Percentiles rank a stretch among this genome's conserved stretches.
phyloP scores from a whole-genome alignment of 2,113 vertebrate species.

The Tonatia bakeri region DNA sequence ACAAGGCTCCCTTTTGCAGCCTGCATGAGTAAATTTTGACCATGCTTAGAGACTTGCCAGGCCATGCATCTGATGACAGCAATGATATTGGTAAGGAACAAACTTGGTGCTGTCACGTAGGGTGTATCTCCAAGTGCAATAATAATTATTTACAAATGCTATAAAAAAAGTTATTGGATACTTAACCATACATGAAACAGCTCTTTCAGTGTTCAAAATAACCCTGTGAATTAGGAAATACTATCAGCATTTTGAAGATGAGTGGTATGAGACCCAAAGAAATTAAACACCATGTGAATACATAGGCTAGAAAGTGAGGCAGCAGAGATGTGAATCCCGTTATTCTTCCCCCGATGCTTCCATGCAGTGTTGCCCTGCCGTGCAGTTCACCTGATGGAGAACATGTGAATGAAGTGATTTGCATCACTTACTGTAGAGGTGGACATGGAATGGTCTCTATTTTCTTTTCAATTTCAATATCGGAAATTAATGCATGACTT shows the following conservation, averaged over 20 bases:
- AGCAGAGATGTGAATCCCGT: neutral
- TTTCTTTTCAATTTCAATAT: neutral
- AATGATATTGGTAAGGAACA: neutral
- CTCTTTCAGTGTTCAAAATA: neutral
- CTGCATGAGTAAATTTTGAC: neutral
- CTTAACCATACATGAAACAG: neutral
- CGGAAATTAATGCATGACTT: neutral
- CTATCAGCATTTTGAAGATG: neutral
- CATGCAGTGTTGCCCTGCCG: neutral
- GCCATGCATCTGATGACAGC: neutral
- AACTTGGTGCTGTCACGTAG: neutral
- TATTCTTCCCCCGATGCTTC: neutral
- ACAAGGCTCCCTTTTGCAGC: neutral
- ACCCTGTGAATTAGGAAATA: neutral
- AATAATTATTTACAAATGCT: neutral
- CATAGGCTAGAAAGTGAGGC: neutral
- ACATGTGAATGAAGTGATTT: neutral
- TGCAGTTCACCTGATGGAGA: neutral
- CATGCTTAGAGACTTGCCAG: neutral
- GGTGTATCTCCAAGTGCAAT: neutral
- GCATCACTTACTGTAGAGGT: neutral
- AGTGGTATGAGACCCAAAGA: neutral
- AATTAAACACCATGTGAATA: neutral
- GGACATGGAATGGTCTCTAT: neutral
- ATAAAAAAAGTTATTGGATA: neutral